Conservation (phyloP, 2,113 vertebrate species). For the Pantherophis guttatus region DNA sequence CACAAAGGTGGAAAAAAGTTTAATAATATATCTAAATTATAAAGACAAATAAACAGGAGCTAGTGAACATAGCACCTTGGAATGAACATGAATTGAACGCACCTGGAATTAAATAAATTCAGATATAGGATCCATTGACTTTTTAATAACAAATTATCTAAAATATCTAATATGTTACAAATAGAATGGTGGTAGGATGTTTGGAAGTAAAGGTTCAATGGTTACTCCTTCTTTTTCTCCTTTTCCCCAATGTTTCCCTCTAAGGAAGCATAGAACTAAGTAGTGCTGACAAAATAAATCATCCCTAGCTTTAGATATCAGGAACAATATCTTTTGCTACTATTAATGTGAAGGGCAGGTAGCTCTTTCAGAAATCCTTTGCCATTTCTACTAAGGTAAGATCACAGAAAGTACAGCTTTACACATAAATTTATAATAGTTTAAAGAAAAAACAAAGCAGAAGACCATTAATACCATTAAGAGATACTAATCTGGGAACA, state of each 20-base stretch:
- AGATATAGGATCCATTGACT: not conserved
- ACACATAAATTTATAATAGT: slow-evolving; percentile 2
- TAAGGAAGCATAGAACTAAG: not conserved
- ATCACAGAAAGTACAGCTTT: not conserved
- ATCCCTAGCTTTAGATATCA: not conserved
- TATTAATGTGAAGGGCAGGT: not conserved
- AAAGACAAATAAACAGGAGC: too few species aligned
- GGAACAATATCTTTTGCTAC: not conserved
- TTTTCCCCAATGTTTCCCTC: not conserved
- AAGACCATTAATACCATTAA: not conserved
- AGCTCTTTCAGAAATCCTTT: not conserved
- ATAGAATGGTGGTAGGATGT: not conserved
- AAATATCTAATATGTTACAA: not conserved
- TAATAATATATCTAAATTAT: not conserved
- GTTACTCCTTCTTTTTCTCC: too few species aligned
- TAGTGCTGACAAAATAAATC: not conserved
- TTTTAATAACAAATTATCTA: not conserved
- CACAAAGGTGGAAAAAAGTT: not conserved
- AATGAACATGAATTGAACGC: not conserved
- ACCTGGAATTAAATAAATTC: not conserved
- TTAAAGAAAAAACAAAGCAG: slow-evolving; percentile 16
- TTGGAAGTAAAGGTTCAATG: not conserved
- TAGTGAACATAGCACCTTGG: not conserved
- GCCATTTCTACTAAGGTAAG: not conserved
- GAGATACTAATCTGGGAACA: slow-evolving; percentile 9